Evolutionary conservation across 2,888 invertebrate species (phyloP).

Genomic region (Sympetrum striolatum): DNA sequence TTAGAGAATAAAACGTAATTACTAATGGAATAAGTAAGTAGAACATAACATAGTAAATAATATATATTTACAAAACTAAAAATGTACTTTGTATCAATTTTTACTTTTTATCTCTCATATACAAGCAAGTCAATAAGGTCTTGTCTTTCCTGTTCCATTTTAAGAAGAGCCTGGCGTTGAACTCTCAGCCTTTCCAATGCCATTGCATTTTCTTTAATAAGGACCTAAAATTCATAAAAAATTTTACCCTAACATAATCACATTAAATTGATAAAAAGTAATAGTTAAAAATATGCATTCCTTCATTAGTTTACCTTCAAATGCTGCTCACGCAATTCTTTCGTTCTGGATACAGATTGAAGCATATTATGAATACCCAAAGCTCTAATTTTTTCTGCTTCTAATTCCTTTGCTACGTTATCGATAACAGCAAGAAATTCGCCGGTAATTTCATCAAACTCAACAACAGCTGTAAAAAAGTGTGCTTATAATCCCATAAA

Average conservation of each 20-base stretch:
- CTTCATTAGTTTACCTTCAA: not conserved
- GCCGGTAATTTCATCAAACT: not conserved
- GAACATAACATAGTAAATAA: too few species aligned
- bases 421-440: not conserved
- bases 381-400: not conserved
- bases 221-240: not conserved
- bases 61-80: too few species aligned
- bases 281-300: too few species aligned
- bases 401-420: not conserved
- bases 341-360: not conserved
- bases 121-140: conserved; percentile 1
- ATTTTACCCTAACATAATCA: not conserved
- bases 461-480: not conserved
- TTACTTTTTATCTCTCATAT: not conserved
- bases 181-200: conserved; percentile 1
- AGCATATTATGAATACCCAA: conserved; percentile 3
- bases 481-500: not conserved
- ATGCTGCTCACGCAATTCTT: not conserved
- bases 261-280: not conserved
- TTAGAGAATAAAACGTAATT: too few species aligned
- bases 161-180: not conserved
- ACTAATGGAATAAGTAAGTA: too few species aligned
- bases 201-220: conserved; percentile 10
- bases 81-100: too few species aligned
- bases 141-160: conserved; percentile 21